Conservation (phyloP, 2,113 vertebrate genomes). For the Mobula hypostoma region DNA sequence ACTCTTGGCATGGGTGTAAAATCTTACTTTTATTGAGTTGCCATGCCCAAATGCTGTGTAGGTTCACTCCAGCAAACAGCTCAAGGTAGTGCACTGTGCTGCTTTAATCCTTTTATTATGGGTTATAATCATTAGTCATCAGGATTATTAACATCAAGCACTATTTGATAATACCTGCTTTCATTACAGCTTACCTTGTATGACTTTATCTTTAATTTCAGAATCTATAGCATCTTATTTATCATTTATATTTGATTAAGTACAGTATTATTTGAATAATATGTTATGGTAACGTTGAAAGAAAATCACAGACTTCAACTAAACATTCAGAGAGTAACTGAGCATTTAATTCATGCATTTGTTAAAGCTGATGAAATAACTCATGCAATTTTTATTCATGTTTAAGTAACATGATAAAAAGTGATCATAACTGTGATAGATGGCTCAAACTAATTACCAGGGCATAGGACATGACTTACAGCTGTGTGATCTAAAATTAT, state of each 20-base stretch:
- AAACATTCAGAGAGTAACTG: not conserved
- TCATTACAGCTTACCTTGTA: not conserved
- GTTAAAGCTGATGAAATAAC: not conserved
- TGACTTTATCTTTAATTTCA: not conserved
- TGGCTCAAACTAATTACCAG: not conserved
- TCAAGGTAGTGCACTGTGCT: no score
- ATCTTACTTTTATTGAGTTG: no score
- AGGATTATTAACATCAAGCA: not conserved
- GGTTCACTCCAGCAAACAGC: no score
- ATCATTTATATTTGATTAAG: not conserved
- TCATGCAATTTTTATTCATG: not conserved
- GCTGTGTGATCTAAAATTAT: not conserved
- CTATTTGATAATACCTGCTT: not conserved
- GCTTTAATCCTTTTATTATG: no score
- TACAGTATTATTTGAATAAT: not conserved
- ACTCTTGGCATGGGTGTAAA: no score
- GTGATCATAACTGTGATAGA: not conserved
- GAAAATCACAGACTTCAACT: not conserved
- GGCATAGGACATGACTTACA: not conserved
- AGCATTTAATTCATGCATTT: not conserved
- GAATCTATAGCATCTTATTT: no score
- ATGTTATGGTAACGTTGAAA: not conserved
- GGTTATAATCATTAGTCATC: not conserved
- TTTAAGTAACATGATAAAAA: not conserved
- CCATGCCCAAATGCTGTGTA: no score